Evolutionary conservation across 2,888 invertebrate species (phyloP).

Genomic region (Epistrophe eligans): DNA sequence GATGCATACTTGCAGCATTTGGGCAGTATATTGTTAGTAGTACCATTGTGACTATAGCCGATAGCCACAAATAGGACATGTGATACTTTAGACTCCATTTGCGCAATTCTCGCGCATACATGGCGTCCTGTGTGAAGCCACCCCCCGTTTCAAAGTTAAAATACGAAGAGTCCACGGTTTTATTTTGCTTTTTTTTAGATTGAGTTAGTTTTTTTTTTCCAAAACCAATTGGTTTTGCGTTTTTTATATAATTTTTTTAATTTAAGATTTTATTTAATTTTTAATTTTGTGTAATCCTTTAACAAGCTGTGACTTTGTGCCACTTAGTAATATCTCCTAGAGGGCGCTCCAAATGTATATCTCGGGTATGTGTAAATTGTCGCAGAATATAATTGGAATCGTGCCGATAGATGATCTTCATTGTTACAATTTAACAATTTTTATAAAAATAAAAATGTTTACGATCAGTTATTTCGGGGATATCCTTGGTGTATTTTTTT

Average conservation of each 20-base stretch:
- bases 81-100: conserved; percentile 85
- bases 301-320: conserved; percentile 68
- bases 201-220: too few species aligned
- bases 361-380: conserved; percentile 71
- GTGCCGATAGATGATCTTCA: conserved; percentile 81
- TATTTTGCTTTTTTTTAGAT: conserved; percentile 36
- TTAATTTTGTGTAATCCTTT: conserved; percentile 24
- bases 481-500: conserved; percentile 11
- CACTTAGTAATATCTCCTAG: conserved; percentile 72
- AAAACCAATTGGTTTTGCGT: conserved; percentile 10
- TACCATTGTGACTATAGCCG: conserved; percentile 82
- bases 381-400: conserved; percentile 72
- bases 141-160: conserved; percentile 72
- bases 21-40: conserved; percentile 82
- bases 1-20: conserved; percentile 79
- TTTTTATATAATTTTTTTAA: background rate
- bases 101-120: conserved; percentile 85
- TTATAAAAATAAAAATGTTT: conserved; percentile 30
- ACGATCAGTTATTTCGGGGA: background rate
- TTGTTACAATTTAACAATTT: conserved; percentile 78
- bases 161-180: conserved; percentile 49
- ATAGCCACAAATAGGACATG: conserved; percentile 84
- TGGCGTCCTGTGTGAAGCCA: conserved; percentile 82
- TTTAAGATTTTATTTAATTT: background rate
- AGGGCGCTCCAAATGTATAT: conserved; percentile 71